A percentile compares a stretch with the other conserved stretches of the same genome.
Evolutionary conservation across 2,113 vertebrate species (phyloP).

Genomic region (Scartelaos histophorus): DNA sequence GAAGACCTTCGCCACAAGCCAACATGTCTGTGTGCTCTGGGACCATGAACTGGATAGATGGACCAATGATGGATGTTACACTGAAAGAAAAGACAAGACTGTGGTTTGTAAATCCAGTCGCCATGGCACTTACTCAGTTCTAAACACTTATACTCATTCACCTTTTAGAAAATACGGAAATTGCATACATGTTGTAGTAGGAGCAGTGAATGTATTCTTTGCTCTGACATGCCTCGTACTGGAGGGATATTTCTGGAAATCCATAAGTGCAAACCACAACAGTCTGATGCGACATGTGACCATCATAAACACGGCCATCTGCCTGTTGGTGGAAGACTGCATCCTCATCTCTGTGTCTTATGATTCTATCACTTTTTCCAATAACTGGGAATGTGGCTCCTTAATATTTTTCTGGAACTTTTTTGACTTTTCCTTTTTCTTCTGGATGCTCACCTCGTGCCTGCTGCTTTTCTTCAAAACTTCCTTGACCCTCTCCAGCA

Average conservation of each 20-base stretch:
- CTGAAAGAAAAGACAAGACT: rapidly evolving
- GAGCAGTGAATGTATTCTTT: constrained; percentile 80
- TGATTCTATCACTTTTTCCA: background rate
- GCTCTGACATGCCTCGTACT: constrained; percentile 80
- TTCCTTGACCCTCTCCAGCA: constrained; percentile 66
- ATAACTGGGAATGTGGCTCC: constrained; percentile 58
- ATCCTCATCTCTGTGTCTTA: constrained; percentile 61
- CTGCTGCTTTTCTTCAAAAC: constrained; percentile 82
- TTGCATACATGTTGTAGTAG: constrained; percentile 45
- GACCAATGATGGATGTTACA: constrained; percentile 64
- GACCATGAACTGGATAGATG: constrained; percentile 74
- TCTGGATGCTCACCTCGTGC: constrained; percentile 86
- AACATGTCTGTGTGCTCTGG: constrained; percentile 80
- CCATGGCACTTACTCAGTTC: constrained; percentile 85
- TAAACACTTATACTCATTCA: constrained; percentile 60
- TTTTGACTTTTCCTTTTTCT: constrained; percentile 84
- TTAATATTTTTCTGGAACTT: constrained; percentile 75
- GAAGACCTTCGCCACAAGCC: constrained; percentile 51
- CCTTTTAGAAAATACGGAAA: constrained; percentile 14
- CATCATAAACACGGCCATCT: constrained; percentile 52
- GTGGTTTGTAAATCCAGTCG: constrained; percentile 82
- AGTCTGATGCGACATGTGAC: constrained; percentile 72
- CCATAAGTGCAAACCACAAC: constrained; percentile 72
- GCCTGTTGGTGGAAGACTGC: constrained; percentile 52
- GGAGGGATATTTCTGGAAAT: constrained; percentile 80